These are phyloP conservation scores for Gasterosteus nipponicus DNA, from an alignment of 2,113 vertebrate species.

Conservation along the genomic window DNA sequence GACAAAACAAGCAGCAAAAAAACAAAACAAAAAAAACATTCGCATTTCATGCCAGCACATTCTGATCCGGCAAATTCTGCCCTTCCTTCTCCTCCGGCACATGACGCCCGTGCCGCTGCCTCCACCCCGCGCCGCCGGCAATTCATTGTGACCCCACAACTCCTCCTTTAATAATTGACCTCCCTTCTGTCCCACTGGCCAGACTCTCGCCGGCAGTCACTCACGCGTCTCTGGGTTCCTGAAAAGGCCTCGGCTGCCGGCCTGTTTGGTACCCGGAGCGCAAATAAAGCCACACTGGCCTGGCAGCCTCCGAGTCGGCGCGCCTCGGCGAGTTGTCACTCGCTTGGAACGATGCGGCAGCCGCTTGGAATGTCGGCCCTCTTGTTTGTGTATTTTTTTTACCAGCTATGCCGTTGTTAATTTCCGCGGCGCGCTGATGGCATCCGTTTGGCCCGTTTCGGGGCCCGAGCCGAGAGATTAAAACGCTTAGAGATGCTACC, in stretches of 20 bases:
- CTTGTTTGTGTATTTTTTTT: constrained; percentile 16
- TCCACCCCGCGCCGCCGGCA: constrained; percentile 14
- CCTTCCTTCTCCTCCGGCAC: constrained; percentile 27
- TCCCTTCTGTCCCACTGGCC: constrained; percentile 36
- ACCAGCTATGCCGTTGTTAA: constrained; percentile 52
- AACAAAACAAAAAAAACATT: constrained; percentile 46
- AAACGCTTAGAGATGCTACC: constrained; percentile 69
- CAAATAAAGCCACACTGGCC: constrained; percentile 66
- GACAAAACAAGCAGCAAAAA: constrained; percentile 31
- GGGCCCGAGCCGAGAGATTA: constrained; percentile 53
- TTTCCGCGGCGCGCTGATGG: constrained; percentile 58
- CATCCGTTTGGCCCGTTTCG: constrained; percentile 65
- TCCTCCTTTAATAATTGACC: constrained; percentile 47
- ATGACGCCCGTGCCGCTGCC: constrained; percentile 31
- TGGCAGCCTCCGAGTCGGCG: constrained; percentile 55
- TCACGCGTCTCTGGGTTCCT: constrained; percentile 35
- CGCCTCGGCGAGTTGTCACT: constrained; percentile 71
- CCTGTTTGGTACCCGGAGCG: constrained; percentile 45
- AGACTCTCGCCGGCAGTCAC: constrained; percentile 43
- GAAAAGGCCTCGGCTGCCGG: constrained; percentile 67
- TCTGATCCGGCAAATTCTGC: constrained; percentile 33
- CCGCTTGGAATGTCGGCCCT: constrained; percentile 64
- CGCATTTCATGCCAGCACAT: constrained; percentile 40
- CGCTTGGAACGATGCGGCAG: constrained; percentile 73
- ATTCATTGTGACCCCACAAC: constrained; percentile 8